A percentile compares a stretch with the other conserved stretches of the same genome.
These are phyloP conservation scores for Thumatha senex DNA, from an alignment of 2,888 invertebrate species.

Conservation along the genomic window DNA sequence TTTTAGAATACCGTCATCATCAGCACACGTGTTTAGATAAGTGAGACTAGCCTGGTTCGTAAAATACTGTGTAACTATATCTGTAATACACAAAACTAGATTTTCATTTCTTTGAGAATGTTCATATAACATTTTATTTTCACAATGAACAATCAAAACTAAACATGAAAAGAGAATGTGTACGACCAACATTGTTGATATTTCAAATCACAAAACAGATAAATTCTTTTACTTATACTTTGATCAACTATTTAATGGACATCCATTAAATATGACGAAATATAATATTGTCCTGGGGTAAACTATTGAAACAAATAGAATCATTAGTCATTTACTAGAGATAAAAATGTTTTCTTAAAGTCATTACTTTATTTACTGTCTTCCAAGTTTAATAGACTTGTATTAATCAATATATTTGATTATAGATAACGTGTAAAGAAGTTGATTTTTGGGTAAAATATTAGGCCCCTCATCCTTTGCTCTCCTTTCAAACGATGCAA, in stretches of 20 bases:
- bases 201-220: background rate
- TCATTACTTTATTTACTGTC: background rate
- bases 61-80: background rate
- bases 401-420: too few relatives aligned
- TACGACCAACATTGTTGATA: background rate
- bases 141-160: background rate
- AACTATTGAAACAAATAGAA: too few relatives aligned
- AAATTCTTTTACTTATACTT: background rate
- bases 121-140: background rate
- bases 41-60: conserved; percentile 2
- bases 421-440: too few relatives aligned
- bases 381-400: background rate
- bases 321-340: too few relatives aligned
- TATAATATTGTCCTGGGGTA: too few relatives aligned
- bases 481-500: too few relatives aligned
- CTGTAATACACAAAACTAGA: background rate
- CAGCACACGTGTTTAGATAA: background rate
- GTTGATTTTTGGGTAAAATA: too few relatives aligned
- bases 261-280: background rate
- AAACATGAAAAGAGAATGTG: background rate
- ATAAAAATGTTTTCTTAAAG: too few relatives aligned
- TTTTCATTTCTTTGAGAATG: background rate
- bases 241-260: background rate
- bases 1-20: conserved; percentile 6
- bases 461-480: too few relatives aligned